Conservation (phyloP, 2,888 invertebrate genomes). For the Lithophane semibrunnea region DNA sequence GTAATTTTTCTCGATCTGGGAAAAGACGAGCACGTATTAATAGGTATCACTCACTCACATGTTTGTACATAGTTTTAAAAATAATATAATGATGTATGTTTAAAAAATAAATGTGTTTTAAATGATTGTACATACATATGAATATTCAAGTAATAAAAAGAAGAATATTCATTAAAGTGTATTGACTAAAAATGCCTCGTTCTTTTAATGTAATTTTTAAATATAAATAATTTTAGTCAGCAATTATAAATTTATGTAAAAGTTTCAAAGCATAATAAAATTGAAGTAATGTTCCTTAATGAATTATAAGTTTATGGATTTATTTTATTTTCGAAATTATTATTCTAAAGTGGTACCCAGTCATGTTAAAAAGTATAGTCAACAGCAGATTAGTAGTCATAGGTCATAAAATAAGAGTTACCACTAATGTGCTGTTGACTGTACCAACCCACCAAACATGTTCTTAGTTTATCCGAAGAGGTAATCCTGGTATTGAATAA, state of each 20-base stretch:
- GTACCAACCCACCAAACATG: constrained; percentile 15
- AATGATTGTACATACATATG: constrained; percentile 45
- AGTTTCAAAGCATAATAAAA: constrained; percentile 61
- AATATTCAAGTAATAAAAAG: neutral
- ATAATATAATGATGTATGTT: constrained; percentile 30
- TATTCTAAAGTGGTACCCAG: constrained; percentile 30
- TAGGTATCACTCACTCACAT: constrained; percentile 15
- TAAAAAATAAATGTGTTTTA: constrained; percentile 43
- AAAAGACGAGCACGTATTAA: constrained; percentile 23
- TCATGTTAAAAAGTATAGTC: constrained; percentile 18
- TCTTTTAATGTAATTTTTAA: constrained; percentile 43
- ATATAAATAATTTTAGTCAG: constrained; percentile 33
- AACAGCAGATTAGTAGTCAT: neutral
- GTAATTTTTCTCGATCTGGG: constrained; percentile 8
- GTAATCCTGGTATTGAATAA: neutral
- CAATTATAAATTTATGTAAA: constrained; percentile 34
- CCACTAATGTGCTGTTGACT: neutral
- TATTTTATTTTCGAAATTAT: constrained; percentile 58
- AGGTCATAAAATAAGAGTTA: neutral
- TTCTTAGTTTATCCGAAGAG: neutral
- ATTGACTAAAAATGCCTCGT: constrained; percentile 64
- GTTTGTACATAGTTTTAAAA: constrained; percentile 34
- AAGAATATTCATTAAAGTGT: constrained; percentile 42
- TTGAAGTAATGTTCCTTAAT: constrained; percentile 46
- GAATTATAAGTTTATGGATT: constrained; percentile 52